Evolutionary conservation across 2,113 vertebrate genomes (phyloP), one percentile per base, ranked within the genome.

Genomic region (Sciurus niger): DNA sequence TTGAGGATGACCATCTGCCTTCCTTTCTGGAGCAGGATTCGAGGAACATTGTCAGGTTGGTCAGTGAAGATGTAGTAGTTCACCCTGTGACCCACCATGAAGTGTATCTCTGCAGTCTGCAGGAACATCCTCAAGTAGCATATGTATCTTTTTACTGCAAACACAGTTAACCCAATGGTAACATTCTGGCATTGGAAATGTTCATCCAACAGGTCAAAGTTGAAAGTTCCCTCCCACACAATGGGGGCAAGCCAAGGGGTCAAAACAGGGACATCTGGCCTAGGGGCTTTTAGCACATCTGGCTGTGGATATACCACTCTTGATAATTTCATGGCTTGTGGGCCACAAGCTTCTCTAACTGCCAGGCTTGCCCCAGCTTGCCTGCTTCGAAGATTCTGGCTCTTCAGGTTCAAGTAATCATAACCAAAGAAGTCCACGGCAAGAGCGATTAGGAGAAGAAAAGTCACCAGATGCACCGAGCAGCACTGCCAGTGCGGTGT

Each of bases 31-130:
- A 98, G 96, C 0, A 17, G 46, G 7, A 99, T 65, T 13, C 18
- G 40, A 1, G 98, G 98, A 74, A 99, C 89, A 0, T 97, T 58
- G 0, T 92, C 11, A 0, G 98, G 95, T 3, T 40, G 92, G 65
- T 99, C 98, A 0, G 98, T 99, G 97, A 99, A 99, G 20, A 99
- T 77, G 18, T 98, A 98, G 24, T 99, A 94, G 68, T 97, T 97
- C 48, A 99, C 98, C 2, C 48, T 98, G 80, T 98, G 98, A 37
- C 98, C 98, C 72, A 98, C 85, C 18, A 99, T 98, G 97, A 98
- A 99, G 92, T 98, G 84, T 87, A 92, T 60, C 96, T 99, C 98
- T 12, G 98, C 97, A 0, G 98, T 97, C 95, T 98, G 93, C 89
- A 98, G 90, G 87, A 99, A 99, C 9, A 60, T 34, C 40, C 96